Conservation (phyloP, 2,888 invertebrate genomes). For the Smittia sp. region DNA sequence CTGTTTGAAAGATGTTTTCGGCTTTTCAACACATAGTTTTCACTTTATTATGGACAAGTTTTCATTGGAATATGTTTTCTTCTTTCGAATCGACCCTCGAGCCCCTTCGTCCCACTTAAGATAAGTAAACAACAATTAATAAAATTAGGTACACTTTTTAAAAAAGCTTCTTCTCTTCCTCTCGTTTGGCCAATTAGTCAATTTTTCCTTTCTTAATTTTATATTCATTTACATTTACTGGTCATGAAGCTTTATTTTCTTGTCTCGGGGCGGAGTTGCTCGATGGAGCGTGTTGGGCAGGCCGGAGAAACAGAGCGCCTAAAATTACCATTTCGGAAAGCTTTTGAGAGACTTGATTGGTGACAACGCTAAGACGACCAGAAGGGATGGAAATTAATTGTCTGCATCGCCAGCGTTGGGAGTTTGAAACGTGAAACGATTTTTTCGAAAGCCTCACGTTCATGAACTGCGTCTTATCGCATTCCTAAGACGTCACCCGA, state of each 20-base stretch:
- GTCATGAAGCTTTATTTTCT: background rate
- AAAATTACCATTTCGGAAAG: too few species aligned
- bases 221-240: background rate
- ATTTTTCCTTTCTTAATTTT: background rate
- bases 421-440: too few species aligned
- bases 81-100: background rate
- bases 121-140: slow-evolving; percentile 14
- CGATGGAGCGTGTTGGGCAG: too few species aligned
- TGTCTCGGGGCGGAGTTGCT: background rate
- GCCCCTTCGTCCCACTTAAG: background rate
- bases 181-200: slow-evolving; percentile 7
- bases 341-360: too few species aligned
- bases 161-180: background rate
- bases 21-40: background rate
- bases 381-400: too few species aligned
- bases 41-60: background rate
- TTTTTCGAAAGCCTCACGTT: too few species aligned
- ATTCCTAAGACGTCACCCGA: too few species aligned
- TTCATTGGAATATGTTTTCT: background rate
- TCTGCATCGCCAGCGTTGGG: too few species aligned
- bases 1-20: too few species aligned
- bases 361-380: too few species aligned
- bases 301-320: too few species aligned
- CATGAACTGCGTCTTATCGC: too few species aligned
- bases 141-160: slow-evolving; percentile 21